Base-by-base conservation (phyloP, 2,888 invertebrate species). In the Lagria hirta region DNA sequence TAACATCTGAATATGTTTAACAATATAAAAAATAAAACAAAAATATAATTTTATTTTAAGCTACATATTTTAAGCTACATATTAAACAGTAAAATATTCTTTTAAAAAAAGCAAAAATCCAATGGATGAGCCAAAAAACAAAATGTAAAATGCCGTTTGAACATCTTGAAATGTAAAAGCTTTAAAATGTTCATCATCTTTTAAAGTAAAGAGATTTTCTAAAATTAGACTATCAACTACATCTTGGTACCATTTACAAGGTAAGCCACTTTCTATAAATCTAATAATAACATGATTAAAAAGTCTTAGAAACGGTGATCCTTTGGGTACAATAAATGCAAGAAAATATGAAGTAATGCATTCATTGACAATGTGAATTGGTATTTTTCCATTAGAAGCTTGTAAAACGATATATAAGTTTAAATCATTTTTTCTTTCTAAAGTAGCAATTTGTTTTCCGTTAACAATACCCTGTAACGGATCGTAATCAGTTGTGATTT, bases 341-440 rank as follows among this genome's bases (percentile, higher is more conserved):
- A 76, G 52, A 41, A 69, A 68, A 54, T 68, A 73, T 2, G 65
- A 56, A 13, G 66, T 57, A 1, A 74, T 72, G 51, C 75, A 76
- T 34, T 75, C 72, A 1, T 61, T 44, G 3, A 72, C 65, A 0
- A 75, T 58, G 54, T 75, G 74, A 6, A 76, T 29, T 18, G 69
- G 37, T n/a, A n/a, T n/a, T n/a, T n/a, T n/a, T n/a, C n/a, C n/a
- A 5, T 62, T 60, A 8, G 54, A 51, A 8, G 71, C 70, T 28
- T 66, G 58, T 3, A 56, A 43, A 7, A 58, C 43, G 3, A 64
- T 52, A 48, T 60, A 68, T 1, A 56, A 32, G 1, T 60, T 52
- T 4, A 66, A 57, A 48, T 71, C 70, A 7, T 60, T 54, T 41
- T 60, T 55, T 13, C 73, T 60, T 16, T 68, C 64, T 2, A 73